Evolutionary conservation across 23 tunicate genomes (phyloP).

Genomic region (Styela plicata): DNA sequence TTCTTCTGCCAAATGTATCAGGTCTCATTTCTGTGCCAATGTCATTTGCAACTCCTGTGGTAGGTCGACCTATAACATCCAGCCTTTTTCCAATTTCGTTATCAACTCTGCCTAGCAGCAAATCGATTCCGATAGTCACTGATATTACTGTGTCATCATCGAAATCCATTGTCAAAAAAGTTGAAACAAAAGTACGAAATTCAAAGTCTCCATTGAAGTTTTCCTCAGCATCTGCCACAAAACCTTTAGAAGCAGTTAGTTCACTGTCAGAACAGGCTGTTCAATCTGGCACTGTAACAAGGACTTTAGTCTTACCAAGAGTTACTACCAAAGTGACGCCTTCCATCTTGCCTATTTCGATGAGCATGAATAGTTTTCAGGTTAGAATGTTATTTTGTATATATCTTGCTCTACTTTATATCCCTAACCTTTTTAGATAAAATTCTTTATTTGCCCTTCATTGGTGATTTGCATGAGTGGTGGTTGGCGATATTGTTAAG

Average conservation of each 20-base stretch:
- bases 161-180: not conserved
- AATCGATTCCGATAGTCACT: not conserved
- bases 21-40: constrained; percentile 49
- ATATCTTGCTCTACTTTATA: no score
- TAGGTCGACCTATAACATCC: constrained; percentile 38
- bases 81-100: constrained; percentile 20
- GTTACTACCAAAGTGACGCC: not conserved
- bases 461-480: no score
- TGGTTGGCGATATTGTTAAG: no score
- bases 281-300: not conserved
- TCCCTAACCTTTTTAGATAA: no score
- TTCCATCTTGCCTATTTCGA: not conserved
- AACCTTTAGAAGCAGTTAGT: not conserved
- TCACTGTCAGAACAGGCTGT: not conserved
- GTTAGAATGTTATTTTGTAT: no score
- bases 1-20: constrained; percentile 54
- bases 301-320: not conserved
- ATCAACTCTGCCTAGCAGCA: not conserved
- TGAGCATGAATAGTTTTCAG: not conserved
- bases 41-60: constrained; percentile 48
- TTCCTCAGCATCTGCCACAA: not conserved
- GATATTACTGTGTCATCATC: constrained; percentile 7
- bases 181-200: not conserved
- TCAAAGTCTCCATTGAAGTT: not conserved
- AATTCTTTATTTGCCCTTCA: no score